phyloP scores from a whole-genome alignment of 1,140 invertebrate genomes.

The Brachionus angularis region DNA sequence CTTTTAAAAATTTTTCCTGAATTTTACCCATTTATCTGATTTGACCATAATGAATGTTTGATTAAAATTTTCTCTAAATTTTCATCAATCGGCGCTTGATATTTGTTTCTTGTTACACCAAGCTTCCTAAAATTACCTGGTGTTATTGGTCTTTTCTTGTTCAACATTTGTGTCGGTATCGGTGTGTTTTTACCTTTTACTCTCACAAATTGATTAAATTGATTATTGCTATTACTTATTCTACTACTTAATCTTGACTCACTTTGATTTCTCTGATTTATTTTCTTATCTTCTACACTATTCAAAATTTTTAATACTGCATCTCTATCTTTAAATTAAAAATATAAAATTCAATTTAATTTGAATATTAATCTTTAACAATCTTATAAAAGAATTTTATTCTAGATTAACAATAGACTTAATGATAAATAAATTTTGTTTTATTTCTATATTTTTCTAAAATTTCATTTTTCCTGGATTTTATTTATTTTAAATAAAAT shows the following conservation, averaged over 20 bases:
- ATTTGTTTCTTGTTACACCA: constrained; percentile 33
- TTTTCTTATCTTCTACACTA: neutral
- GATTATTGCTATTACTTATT: neutral
- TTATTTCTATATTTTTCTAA: no score
- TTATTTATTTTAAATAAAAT: no score
- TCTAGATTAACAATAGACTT: neutral
- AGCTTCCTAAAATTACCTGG: constrained; percentile 25
- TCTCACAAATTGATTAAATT: neutral
- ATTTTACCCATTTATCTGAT: constrained; percentile 17
- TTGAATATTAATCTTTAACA: no score
- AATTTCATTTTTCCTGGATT: no score
- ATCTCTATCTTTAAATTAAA: neutral
- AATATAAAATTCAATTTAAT: neutral
- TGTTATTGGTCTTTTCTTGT: constrained; percentile 3
- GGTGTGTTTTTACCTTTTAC: neutral
- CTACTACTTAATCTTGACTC: constrained; percentile 15
- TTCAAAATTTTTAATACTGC: constrained; percentile 42
- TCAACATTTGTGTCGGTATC: neutral
- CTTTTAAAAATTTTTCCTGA: neutral
- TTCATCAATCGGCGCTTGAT: constrained; percentile 38
- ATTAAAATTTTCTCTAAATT: constrained; percentile 37
- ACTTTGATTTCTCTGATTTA: neutral
- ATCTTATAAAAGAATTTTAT: no score
- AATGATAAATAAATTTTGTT: neutral
- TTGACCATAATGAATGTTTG: constrained; percentile 32